Evolutionary conservation across 2,888 invertebrate genomes (phyloP), one percentile per base, ranked within the genome.

Genomic region (Metopia argyrocephala): DNA sequence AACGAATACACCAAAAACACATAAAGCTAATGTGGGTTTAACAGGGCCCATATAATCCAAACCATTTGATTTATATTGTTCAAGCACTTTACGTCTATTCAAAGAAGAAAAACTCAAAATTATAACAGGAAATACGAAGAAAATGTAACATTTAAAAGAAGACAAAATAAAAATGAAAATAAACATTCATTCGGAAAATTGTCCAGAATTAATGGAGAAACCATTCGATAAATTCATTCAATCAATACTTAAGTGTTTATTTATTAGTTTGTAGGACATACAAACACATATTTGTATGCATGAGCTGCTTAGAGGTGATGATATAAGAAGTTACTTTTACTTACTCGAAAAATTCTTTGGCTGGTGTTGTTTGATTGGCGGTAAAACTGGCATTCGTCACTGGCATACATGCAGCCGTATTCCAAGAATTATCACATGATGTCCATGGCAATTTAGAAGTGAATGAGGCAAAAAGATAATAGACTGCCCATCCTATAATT

Each of bases 401-500:
- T 0, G 94, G 94, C 78, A 92, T 92, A 89, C 97, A 97, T 66
- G 93, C 92, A 0, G 92, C 92, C 0, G 97, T 97, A 91, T 97
- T 97, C 97, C 97, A 97, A 18, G 93, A 91, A 90, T 97, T 96
- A 89, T 94, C 93, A 89, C 97, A 97, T 84, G 93, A 94, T 70
- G 96, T 95, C 97, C 97, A 97, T 0, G 97, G 97, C 66, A 97
- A 92, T 87, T 94, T 94, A 0, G 93, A 93, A 89, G 93, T 94
- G 91, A 96, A 95, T 84, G 96, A 96, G 15, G 95, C 95, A 85
- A 96, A 93, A 84, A 97, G 92, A 91, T 97, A 97, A 91, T 97
- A 97, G 69, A 97, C 95, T 56, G 97, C 97, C 97, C 98, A 98
- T 59, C 97, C 97, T 87, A 98, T 98, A 90, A 98, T 96, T 62